Evolutionary conservation across 64 coral and sea anemone genomes (phyloP).

Genomic region (Stylophora pistillata): DNA sequence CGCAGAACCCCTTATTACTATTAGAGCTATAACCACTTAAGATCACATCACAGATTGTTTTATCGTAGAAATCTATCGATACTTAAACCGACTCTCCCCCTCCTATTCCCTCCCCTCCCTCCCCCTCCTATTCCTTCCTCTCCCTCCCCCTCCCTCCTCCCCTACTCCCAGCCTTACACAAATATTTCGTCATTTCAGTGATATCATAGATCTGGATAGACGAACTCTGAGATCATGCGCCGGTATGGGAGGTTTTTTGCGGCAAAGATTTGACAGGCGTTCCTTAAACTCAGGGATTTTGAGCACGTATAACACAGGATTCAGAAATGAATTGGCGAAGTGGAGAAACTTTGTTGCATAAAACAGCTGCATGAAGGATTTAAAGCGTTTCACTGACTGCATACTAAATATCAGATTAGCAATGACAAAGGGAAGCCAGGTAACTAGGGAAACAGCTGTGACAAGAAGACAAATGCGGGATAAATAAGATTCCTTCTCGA

Average conservation of each 20-base stretch:
- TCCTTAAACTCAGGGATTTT: conserved; percentile 13
- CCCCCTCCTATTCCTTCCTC: too few species aligned
- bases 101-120: too few species aligned
- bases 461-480: conserved; percentile 6
- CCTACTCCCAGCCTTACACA: too few species aligned
- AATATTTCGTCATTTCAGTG: too few species aligned
- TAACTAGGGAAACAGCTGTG: not conserved
- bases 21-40: too few species aligned
- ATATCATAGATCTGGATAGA: not conserved
- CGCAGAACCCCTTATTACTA: too few species aligned
- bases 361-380: not conserved
- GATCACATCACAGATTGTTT: too few species aligned
- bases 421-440: conserved; percentile 4
- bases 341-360: conserved; percentile 9
- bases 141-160: too few species aligned
- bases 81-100: too few species aligned
- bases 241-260: not conserved
- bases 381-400: not conserved
- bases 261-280: not conserved
- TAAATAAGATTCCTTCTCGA: conserved; percentile 13
- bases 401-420: not conserved
- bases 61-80: too few species aligned
- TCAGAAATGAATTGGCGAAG: conserved; percentile 1
- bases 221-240: not conserved
- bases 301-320: conserved; percentile 6